These are phyloP conservation scores for Mactra quadrangularis DNA, from an alignment of 1,140 invertebrate genomes.

Conservation along the genomic window DNA sequence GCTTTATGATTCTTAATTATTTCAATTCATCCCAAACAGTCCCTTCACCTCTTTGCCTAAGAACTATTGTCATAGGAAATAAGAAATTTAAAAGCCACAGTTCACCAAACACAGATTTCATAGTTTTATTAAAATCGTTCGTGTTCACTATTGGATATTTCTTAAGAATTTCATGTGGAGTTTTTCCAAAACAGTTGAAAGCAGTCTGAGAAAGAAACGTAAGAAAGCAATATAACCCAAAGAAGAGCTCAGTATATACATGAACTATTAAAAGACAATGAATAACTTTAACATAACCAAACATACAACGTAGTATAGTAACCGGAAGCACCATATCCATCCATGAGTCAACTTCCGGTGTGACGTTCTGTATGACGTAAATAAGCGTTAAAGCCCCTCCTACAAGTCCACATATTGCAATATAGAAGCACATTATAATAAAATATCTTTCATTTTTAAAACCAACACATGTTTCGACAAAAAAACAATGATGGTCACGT, in stretches of 20 bases:
- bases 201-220: constrained; percentile 68
- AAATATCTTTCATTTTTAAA: constrained; percentile 95
- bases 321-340: constrained; percentile 61
- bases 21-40: constrained; percentile 67
- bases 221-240: constrained; percentile 58
- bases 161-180: constrained; percentile 66
- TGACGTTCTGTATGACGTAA: constrained; percentile 57
- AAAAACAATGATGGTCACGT: constrained; percentile 97
- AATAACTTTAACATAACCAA: constrained; percentile 13
- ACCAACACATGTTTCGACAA: constrained; percentile 95
- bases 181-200: constrained; percentile 58
- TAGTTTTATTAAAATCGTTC: constrained; percentile 55
- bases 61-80: constrained; percentile 73
- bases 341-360: constrained; percentile 30
- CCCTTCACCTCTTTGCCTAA: constrained; percentile 71
- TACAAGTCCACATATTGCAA: constrained; percentile 31
- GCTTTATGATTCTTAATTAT: no score
- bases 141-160: constrained; percentile 59
- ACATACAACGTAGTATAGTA: constrained; percentile 45
- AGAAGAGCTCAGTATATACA: constrained; percentile 54
- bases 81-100: constrained; percentile 76
- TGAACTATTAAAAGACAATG: constrained; percentile 54
- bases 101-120: constrained; percentile 74
- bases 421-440: constrained; percentile 91
- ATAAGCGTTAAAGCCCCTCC: constrained; percentile 59